Base-by-base conservation (phyloP, 2,888 invertebrate species). In the Laspeyria flexula region DNA sequence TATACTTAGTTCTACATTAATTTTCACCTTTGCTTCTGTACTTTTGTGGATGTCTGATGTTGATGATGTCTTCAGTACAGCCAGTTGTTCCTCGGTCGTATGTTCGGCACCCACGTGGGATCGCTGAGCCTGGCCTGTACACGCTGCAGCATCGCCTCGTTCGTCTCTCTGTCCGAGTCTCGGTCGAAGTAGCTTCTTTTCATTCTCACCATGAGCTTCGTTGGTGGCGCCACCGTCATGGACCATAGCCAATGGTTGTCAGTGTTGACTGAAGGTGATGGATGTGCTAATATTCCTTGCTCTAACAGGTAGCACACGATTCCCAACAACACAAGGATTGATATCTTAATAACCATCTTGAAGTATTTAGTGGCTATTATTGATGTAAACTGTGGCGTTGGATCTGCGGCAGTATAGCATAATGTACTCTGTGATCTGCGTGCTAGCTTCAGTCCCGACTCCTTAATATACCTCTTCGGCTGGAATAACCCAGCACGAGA, bases 71-170 rank as follows among this genome's bases (percentile, higher is more conserved):
- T 18, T 43, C 31, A 35, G n/a, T 31, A 3, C 10, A 29, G 16
- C 18, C 13, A 43, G 9, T 43, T 29, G 16, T 34, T 29, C 12
- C 43, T 39, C 0, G 29, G 13, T 4, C 46, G 37, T 13, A 75
- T 67, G 1, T 63, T 58, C 3, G 74, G 77, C 10, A 55, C 50
- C 76, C 78, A 77, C 42, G 21, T 16, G 0, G 71, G 69, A 41
- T 66, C 59, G 7, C 25, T 13, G 64, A 73, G 63, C 13, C 30
- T 34, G 1, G 27, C 13, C 4, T 52, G 46, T 5, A 67, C 48
- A 1, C 63, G 56, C 3, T 40, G 31, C 7, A 71, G 9, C 5
- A 42, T 38, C 7, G 54, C 68, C 44, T 67, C 43, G 53, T 74
- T 74, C 3, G 64, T 58, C 18, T 60, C 63, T 0, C 3, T n/a